Percentiles rank a stretch among this genome's conserved stretches.
Conservation (phyloP, 2,113 vertebrate genomes). For the Promerops cafer region DNA sequence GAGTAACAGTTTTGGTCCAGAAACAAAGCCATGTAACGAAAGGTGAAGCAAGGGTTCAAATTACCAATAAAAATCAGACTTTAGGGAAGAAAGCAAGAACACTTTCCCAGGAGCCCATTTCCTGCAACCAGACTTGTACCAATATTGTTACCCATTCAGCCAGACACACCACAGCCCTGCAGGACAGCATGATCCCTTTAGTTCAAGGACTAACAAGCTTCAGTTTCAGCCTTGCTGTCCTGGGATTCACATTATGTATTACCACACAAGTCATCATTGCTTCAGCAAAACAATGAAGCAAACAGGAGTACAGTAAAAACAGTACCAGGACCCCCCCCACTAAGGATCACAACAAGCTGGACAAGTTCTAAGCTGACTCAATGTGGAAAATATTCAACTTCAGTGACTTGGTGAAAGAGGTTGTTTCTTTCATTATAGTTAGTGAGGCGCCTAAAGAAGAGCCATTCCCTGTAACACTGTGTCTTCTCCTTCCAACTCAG, state of each 20-base stretch:
- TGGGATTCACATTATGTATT: not conserved
- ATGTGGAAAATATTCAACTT: not conserved
- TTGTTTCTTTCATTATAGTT: not conserved
- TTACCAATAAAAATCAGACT: not conserved
- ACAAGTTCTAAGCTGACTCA: not conserved
- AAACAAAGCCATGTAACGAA: not conserved
- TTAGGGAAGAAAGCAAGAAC: not conserved
- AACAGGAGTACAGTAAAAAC: not conserved
- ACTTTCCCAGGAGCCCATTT: not conserved
- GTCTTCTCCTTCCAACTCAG: not conserved
- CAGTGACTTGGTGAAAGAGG: not conserved
- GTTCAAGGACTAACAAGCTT: not conserved
- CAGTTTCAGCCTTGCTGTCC: not conserved
- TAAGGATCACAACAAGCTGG: not conserved
- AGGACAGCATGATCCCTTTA: not conserved
- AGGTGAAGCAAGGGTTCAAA: not conserved
- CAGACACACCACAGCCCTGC: not conserved
- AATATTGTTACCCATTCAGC: too few relatives aligned
- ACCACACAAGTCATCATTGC: not conserved
- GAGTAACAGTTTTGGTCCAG: not conserved
- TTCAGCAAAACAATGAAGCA: not conserved
- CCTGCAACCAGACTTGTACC: not conserved
- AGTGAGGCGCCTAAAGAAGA: not conserved
- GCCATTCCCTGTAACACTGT: not conserved
- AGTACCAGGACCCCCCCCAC: rapidly evolving